Evolutionary conservation across 2,113 vertebrate species (phyloP).

Genomic region (Etheostoma spectabile): DNA sequence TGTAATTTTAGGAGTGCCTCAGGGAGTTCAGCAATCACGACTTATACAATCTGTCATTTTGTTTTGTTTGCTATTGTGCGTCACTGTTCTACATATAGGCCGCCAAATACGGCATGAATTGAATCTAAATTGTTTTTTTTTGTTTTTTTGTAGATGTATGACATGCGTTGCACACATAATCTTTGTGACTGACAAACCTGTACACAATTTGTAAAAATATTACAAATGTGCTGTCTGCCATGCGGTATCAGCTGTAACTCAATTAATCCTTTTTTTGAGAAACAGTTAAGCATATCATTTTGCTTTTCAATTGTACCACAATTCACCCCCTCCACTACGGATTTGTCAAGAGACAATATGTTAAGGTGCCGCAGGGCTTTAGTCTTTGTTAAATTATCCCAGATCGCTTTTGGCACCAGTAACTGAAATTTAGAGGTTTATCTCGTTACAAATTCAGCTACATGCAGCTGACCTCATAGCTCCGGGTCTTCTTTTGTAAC

Average conservation of each 20-base stretch:
- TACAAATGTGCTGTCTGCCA: constrained; percentile 23
- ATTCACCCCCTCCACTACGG: constrained; percentile 57
- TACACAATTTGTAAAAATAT: neutral
- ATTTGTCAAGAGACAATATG: constrained; percentile 73
- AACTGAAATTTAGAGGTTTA: constrained; percentile 67
- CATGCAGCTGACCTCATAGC: constrained; percentile 76
- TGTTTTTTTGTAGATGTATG: neutral
- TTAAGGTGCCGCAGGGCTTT: constrained; percentile 68
- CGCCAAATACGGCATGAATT: constrained; percentile 28
- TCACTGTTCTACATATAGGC: constrained; percentile 43
- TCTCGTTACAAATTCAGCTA: constrained; percentile 73
- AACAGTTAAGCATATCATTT: constrained; percentile 48
- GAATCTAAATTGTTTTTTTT: constrained; percentile 14
- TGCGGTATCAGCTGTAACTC: constrained; percentile 16
- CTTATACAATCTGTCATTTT: constrained; percentile 43
- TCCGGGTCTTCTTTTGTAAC: constrained; percentile 71
- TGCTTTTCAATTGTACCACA: constrained; percentile 51
- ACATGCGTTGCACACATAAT: neutral
- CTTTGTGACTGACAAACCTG: constrained; percentile 25
- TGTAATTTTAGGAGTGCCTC: constrained; percentile 23
- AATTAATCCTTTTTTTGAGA: constrained; percentile 16
- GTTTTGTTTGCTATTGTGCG: constrained; percentile 60
- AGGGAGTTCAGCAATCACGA: constrained; percentile 35
- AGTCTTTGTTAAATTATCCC: constrained; percentile 75
- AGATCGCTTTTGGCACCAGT: constrained; percentile 64